phyloP scores from a whole-genome alignment of 1,140 invertebrate genomes.

The Drosophila nikananu region DNA sequence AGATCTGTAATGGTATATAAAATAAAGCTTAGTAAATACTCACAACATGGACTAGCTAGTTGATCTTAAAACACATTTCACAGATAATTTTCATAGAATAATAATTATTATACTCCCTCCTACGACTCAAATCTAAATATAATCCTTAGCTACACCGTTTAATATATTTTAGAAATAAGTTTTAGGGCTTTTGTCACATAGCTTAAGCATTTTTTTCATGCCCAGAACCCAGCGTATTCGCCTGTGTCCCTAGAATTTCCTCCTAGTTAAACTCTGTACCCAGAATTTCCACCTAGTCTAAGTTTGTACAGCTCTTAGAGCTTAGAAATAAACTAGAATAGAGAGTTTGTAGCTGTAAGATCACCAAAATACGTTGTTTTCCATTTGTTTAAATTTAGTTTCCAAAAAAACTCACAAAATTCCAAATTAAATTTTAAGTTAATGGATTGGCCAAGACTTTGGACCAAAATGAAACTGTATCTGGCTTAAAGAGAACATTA shows the following conservation, averaged over 20 bases:
- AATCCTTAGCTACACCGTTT: not conserved
- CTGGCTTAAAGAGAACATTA: no score
- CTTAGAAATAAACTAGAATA: constrained; percentile 10
- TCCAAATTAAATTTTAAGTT: constrained; percentile 5
- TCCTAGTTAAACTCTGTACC: no score
- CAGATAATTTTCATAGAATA: not conserved
- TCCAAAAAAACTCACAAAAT: not conserved
- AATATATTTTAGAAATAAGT: not conserved
- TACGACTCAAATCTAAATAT: not conserved
- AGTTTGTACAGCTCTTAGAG: constrained; percentile 11
- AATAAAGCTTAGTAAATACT: not conserved
- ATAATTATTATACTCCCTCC: not conserved
- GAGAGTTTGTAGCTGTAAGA: constrained; percentile 7
- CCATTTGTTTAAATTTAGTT: not conserved
- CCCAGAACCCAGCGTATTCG: not conserved
- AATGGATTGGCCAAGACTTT: not conserved
- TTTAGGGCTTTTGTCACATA: not conserved
- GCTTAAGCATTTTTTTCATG: not conserved
- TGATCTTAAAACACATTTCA: no score
- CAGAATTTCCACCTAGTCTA: no score
- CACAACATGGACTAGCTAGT: not conserved
- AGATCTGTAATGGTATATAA: not conserved
- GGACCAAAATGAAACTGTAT: not conserved
- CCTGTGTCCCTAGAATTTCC: not conserved
- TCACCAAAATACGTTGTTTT: not conserved